Evolutionary conservation across 1,140 invertebrate genomes (phyloP), one percentile per base, ranked within the genome.

Genomic region (Chymomyza costata): DNA sequence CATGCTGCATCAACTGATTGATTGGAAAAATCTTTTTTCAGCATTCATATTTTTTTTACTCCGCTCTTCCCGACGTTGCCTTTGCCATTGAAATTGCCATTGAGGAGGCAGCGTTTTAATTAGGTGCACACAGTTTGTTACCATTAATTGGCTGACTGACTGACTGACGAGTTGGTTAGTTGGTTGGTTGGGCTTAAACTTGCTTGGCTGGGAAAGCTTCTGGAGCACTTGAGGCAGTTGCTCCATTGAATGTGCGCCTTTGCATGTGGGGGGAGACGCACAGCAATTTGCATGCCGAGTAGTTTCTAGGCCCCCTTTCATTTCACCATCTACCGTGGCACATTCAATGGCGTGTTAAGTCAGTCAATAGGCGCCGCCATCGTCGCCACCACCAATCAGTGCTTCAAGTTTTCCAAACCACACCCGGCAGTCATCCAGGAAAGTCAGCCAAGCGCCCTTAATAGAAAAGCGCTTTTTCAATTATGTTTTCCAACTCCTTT

Each of bases 381-480:
- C 10, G 5, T 5, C 5, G 25, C 73, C 73, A 71, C 71, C 21
- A 25, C 21, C 70, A 76, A 76, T 76, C 70, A 76, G 71, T 71
- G 66, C 71, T 70, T 66, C 71, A 73, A 65, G 66, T 58, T 66
- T 47, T 17, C 45, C 25, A 35, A 35, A 60, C 2, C 21, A 8
- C 11, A 2, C 15, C 21, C 5, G 15, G 2, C 11, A 7, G 14
- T 44, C 3, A 13, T 25, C 25, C 16, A 35, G 45, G n/a, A n/a
- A n/a, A n/a, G n/a, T n/a, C 25, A 41, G 39, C 34, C 66, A 48
- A 53, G 45, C 60, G 58, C 70, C 70, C 74, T 80, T 80, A 73
- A 80, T 80, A 80, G 73, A 80, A 80, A 80, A 80, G 73, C 73
- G 73, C 73, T 80, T 78, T 66, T 78, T 78, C 73, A 78, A 78